Conservation (phyloP, 2,888 invertebrate species). For the Pollenia labialis region DNA sequence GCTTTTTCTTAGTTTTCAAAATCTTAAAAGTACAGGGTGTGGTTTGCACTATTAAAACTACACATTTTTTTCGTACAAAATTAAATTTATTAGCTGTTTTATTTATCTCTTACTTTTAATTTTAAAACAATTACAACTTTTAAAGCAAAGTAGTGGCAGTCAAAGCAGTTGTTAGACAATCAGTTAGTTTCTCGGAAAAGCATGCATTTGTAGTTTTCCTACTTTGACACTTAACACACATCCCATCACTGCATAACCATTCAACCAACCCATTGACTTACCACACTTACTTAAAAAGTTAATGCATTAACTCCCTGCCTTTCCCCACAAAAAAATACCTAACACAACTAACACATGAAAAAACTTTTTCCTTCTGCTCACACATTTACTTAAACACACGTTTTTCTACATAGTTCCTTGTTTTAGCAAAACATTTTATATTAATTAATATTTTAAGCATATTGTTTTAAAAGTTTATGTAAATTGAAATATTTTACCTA, state of each 20-base stretch:
- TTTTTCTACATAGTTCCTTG: conserved; percentile 30
- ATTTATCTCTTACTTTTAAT: neutral
- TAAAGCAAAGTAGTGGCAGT: conserved; percentile 12
- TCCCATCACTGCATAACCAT: conserved; percentile 52
- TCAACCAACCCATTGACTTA: conserved; percentile 33
- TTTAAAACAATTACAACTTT: conserved; percentile 56
- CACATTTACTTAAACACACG: conserved; percentile 64
- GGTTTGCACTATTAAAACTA: conserved; percentile 30
- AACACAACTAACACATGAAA: conserved; percentile 41
- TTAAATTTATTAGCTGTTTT: neutral
- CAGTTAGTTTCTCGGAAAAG: conserved; percentile 4
- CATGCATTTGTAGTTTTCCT: conserved; percentile 42
- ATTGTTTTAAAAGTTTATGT: too few species aligned
- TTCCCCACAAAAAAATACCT: conserved; percentile 16
- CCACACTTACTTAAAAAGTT: conserved; percentile 52
- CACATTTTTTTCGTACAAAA: neutral
- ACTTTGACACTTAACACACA: conserved; percentile 57
- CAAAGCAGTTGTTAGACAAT: conserved; percentile 2
- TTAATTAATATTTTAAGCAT: neutral
- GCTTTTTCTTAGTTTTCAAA: too few species aligned
- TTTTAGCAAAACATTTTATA: neutral
- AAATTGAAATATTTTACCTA: conserved; percentile 59
- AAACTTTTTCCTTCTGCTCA: conserved; percentile 44
- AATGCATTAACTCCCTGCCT: conserved; percentile 45
- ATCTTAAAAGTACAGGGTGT: conserved; percentile 38